Evolutionary conservation across 92 coral and sea anemone species (phyloP), one percentile per base, ranked within the genome.

Genomic region (Meandrina meandrites): DNA sequence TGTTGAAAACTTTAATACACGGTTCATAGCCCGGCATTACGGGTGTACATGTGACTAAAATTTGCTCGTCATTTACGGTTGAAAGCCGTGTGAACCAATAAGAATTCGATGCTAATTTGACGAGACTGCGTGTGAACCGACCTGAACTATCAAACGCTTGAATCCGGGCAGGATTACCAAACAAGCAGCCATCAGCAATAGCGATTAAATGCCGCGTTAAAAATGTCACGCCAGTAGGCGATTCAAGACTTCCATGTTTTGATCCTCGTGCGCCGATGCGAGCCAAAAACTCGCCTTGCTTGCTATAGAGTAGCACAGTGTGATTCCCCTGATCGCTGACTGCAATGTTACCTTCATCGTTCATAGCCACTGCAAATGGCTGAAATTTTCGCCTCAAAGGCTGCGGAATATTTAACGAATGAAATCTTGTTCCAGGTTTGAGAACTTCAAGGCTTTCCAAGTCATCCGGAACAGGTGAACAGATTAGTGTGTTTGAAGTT

Each of bases 321-420:
- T 94, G 97, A 30, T 91, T 84, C 2, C 97, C 97, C 58, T 94
- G 97, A 74, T 92, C 94, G 42, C 93, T 76, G 22, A 94, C 88
- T 5, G 94, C 93, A 7, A 94, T 77, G 24, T 60, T 51, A 15
- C 83, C 88, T 58, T 85, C 87, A 10, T 79, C 86, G 53, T 86
- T 80, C 35, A 67, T 78, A 50, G 95, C 79, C 8, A 94, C 72
- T 0, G 97, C 92, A 57, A 89, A 94, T 13, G 97, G 97, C 76
- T 94, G 91, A 50, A 92, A 92, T 80, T 87, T 88, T 24, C 76
- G 80, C 57, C 86, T 92, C 37, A 92, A 50, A n/a, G 88, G 51
- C 36, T 79, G 83, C 28, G 97, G 97, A 13, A 94, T 78, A 50
- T 54, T 79, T 4, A 94, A 67, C 60, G 88, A 79, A 47, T 91